Evolutionary conservation across 53 echinoderm and acorn worm species (phyloP).

Genomic region (Paracentrotus lividus): DNA sequence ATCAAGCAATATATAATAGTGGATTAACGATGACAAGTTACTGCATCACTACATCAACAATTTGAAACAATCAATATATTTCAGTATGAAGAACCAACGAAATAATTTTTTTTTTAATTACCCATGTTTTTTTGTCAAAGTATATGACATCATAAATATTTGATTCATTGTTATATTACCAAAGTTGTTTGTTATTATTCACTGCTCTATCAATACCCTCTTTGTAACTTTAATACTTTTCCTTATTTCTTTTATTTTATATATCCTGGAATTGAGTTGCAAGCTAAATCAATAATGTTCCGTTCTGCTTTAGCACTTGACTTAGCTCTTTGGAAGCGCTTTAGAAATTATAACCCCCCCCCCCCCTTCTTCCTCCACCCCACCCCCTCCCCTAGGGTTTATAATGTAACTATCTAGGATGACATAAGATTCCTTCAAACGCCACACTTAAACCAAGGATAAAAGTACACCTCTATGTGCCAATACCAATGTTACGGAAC

Average conservation of each 20-base stretch:
- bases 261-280: too few species aligned
- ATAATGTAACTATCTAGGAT: neutral
- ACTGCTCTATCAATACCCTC: neutral
- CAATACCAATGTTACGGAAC: neutral
- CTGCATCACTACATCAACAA: neutral
- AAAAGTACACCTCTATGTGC: neutral
- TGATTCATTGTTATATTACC: neutral
- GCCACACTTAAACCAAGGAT: neutral
- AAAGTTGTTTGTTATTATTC: neutral
- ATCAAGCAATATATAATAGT: neutral
- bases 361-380: too few species aligned
- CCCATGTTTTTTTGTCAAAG: too few species aligned
- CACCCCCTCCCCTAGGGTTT: too few species aligned
- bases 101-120: neutral
- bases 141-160: neutral
- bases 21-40: neutral
- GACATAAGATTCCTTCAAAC: neutral
- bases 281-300: too few species aligned
- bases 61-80: neutral
- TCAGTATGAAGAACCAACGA: too few species aligned
- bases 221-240: too few species aligned
- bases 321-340: too few species aligned
- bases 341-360: too few species aligned
- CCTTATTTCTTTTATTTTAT: too few species aligned
- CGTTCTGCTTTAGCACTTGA: too few species aligned